phyloP scores from a whole-genome alignment of 2,113 vertebrate species.

The Apteryx owenii region DNA sequence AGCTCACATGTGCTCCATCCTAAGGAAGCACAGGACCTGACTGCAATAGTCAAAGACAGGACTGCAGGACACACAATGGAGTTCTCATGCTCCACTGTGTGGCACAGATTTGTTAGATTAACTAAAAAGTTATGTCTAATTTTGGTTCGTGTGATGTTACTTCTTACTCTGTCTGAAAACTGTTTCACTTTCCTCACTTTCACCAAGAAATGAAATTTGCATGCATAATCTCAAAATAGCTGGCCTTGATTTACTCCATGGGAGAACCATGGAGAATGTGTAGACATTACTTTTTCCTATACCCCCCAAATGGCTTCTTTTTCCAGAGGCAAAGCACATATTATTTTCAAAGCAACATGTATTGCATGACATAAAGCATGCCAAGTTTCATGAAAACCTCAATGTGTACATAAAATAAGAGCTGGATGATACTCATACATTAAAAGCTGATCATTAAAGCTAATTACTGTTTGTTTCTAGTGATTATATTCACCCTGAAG shows the following conservation, averaged over 20 bases:
- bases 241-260: background rate
- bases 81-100: background rate
- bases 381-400: constrained; percentile 23
- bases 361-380: background rate
- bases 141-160: background rate
- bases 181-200: background rate
- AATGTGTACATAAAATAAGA: constrained; percentile 15
- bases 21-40: background rate
- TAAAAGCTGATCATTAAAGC: constrained; percentile 14
- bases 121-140: background rate
- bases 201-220: background rate
- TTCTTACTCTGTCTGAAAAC: background rate
- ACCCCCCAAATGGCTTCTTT: background rate
- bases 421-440: background rate
- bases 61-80: background rate
- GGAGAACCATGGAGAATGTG: background rate
- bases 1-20: background rate
- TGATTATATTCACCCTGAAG: constrained; percentile 7
- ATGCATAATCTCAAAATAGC: background rate
- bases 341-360: constrained; percentile 23
- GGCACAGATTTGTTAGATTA: background rate
- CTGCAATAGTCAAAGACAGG: accelerated
- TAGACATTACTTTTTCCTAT: background rate
- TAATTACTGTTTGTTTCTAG: constrained; percentile 27
- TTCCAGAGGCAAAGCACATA: background rate